Base-by-base conservation (phyloP, 2,797 vertebrate species). In the Balearica regulorum region DNA sequence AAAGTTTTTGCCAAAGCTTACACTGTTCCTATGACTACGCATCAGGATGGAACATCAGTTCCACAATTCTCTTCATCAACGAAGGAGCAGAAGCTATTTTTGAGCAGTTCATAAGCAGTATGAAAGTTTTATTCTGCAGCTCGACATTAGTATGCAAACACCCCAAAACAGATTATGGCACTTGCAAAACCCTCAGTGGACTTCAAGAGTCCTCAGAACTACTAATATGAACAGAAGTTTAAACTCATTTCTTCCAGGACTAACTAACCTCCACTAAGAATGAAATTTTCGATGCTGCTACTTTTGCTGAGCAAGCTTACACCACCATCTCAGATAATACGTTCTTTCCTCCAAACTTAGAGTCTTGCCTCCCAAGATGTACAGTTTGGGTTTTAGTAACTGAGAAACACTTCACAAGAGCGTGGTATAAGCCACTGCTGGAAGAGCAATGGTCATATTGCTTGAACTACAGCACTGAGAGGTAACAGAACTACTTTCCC, bases 371-470 rank as follows among this genome's bases (percentile, higher is more conserved):
- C 69, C n/a, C 66, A 24, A 48, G 31, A 44, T 0, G 15, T 3
- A 29, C 6, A 11, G 5, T 73, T 24, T 9, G 41, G 21, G 54
- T 31, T 43, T 83, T 8, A 24, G 37, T 3, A 68, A 9, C n/a
- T 1, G 53, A 28, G 24, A 51, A 22, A 20, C 1, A 37, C 62
- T 79, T n/a, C 3, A 39, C 62, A 35, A 44, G 46, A 72, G 24
- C 0, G 0, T 1, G 13, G 49, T 8, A 22, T 11, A 72, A 55
- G 76, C 16, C 14, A 25, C 54, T 11, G 58, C 83, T 46, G 44
- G 20, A 14, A 25, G 3, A 84, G 57, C 49, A 3, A 3, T 6
- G 62, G 13, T 6, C 6, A 0, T 2, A 29, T 0, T 8, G 72
- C 70, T 37, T 4, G 31, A 78, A 43, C 44, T 49, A 10, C 22